Evolutionary conservation across 2,888 invertebrate genomes (phyloP).

Genomic region (Megastigmus dorsalis): DNA sequence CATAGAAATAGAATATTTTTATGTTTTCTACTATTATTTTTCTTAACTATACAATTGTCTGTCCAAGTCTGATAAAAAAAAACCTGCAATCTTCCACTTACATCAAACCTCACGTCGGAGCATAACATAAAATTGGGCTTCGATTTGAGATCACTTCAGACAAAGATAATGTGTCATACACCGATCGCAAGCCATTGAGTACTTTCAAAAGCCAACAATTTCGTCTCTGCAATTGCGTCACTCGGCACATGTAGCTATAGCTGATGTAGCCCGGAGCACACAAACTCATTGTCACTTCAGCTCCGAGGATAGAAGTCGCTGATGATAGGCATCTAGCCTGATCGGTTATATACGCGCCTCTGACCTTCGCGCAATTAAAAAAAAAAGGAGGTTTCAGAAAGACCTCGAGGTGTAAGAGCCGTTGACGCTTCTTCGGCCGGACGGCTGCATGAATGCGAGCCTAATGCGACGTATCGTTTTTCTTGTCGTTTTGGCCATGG

Average conservation of each 20-base stretch:
- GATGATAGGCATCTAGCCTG: slow-evolving; percentile 64
- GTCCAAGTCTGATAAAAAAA: too few relatives aligned
- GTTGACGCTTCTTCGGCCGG: slow-evolving; percentile 40
- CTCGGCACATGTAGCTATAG: too few relatives aligned
- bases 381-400: slow-evolving; percentile 5
- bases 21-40: too few relatives aligned
- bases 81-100: neutral
- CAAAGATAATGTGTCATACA: neutral
- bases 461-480: slow-evolving; percentile 45
- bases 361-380: slow-evolving; percentile 70
- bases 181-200: neutral
- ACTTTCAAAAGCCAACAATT: slow-evolving; percentile 28
- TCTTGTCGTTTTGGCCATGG: slow-evolving; percentile 42
- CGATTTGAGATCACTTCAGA: neutral
- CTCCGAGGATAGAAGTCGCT: slow-evolving; percentile 22
- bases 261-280: slow-evolving; percentile 58
- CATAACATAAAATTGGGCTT: neutral
- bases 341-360: slow-evolving; percentile 60
- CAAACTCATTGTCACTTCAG: slow-evolving; percentile 58
- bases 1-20: too few relatives aligned
- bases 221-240: slow-evolving; percentile 66
- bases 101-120: too few relatives aligned
- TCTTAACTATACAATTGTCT: too few relatives aligned
- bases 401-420: slow-evolving; percentile 38
- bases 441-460: slow-evolving; percentile 51